Base-by-base conservation (phyloP, 2,888 invertebrate species). In the Celastrina argiolus region DNA sequence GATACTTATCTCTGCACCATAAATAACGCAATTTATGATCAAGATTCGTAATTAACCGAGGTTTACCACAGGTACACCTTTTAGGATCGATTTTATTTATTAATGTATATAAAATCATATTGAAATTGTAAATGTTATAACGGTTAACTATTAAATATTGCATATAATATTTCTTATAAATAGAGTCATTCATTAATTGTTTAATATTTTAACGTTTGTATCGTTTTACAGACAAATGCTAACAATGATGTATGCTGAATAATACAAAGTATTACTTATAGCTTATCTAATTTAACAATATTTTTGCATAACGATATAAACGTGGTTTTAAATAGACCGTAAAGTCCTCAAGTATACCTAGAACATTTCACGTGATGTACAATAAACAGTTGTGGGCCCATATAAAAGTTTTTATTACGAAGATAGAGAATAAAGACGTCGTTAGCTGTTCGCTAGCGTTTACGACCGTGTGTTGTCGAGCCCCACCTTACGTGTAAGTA, bases 391-490 rank as follows among this genome's bases (percentile, higher is more conserved):
- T 70, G 67, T 61, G 65, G 69, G 63, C 31, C 56, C 68, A 45
- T 71, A 72, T 72, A 74, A 66, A 75, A 72, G 67, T 71, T 75
- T 76, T 74, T 74, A 74, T 70, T 70, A 64, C 68, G 34, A 31
- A 65, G 69, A 69, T 71, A 70, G 68, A 68, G 70, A 68, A 69
- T 70, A 69, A 67, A 68, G 70, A 70, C 69, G 68, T 67, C 67
- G 69, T 56, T 65, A 67, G 69, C 71, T 68, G 68, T 68, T 80
- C 65, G 71, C 31, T 71, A 59, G 69, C 69, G 74, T 77, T 75
- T 72, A 76, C 68, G 75, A 64, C 75, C 67, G 77, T 81, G 75
- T 81, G 80, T 83, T 51, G 51, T 76, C 74, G 73, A 72, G 71
- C 77, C 77, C 59, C 59, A 34, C 59, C 59, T 51, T 18, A 59